Evolutionary conservation across 2,797 vertebrate species (phyloP).

Genomic region (Leucoraja ocellata): DNA sequence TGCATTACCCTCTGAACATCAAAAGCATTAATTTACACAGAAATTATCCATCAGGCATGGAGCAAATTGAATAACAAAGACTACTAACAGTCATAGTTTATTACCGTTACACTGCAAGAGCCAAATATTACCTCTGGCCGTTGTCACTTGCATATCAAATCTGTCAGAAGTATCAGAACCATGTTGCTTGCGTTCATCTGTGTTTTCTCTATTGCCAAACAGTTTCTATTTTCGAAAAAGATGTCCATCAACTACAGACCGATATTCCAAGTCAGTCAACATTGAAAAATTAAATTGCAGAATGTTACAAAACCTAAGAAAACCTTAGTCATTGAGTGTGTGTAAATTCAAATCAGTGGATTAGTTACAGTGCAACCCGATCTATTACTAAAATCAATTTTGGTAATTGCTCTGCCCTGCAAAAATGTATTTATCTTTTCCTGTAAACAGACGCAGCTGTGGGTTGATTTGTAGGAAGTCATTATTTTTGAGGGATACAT

Average conservation of each 20-base stretch:
- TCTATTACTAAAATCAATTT: background rate
- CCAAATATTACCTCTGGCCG: background rate
- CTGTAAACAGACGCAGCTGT: background rate
- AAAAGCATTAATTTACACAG: background rate
- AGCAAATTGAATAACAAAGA: background rate
- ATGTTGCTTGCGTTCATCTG: background rate
- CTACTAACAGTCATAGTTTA: background rate
- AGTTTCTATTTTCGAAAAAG: background rate
- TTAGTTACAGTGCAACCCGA: background rate
- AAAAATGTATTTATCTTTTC: background rate
- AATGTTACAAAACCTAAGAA: background rate
- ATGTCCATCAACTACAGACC: background rate
- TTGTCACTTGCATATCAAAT: slow-evolving; percentile 26
- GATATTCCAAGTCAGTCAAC: background rate
- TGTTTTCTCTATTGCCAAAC: background rate
- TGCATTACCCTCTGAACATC: background rate
- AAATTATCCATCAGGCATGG: background rate
- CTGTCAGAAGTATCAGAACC: background rate
- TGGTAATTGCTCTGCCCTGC: background rate
- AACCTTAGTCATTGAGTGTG: background rate
- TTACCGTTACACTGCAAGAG: background rate
- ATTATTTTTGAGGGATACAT: background rate
- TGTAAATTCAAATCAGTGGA: background rate
- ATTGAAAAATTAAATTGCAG: background rate
- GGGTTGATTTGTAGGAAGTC: background rate